A percentile compares a stretch with the other conserved stretches of the same genome.
These are phyloP conservation scores for Parazoanthus atlanticus DNA, from an alignment of 92 coral and sea anemone genomes.

Conservation along the genomic window DNA sequence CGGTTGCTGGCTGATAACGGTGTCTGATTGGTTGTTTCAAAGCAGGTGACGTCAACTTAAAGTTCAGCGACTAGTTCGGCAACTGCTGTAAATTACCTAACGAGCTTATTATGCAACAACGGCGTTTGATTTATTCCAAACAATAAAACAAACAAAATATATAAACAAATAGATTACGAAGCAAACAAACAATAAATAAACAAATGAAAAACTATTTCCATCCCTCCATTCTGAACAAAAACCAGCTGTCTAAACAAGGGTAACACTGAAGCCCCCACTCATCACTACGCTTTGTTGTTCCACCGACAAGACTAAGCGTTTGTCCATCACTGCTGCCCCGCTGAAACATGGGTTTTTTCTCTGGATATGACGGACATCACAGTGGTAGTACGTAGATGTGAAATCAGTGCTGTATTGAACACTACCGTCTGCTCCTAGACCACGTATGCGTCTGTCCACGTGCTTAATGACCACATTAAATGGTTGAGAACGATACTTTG, in stretches of 20 bases:
- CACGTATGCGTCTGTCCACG: too few relatives aligned
- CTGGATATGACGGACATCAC: too few relatives aligned
- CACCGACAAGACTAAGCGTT: too few relatives aligned
- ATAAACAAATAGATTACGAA: neutral
- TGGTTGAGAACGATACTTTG: too few relatives aligned
- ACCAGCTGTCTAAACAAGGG: conserved; percentile 12
- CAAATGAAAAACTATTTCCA: neutral
- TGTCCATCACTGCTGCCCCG: too few relatives aligned
- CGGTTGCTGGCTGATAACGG: conserved; percentile 8
- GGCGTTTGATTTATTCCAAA: conserved; percentile 5
- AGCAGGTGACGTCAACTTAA: neutral
- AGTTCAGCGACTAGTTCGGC: neutral
- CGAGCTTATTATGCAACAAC: too few relatives aligned
- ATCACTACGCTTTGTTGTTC: conserved; percentile 7
- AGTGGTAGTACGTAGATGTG: too few relatives aligned
- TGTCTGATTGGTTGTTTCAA: neutral
- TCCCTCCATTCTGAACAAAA: neutral
- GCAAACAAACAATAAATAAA: neutral
- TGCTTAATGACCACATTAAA: too few relatives aligned
- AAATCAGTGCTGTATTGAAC: too few relatives aligned
- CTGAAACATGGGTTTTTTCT: too few relatives aligned
- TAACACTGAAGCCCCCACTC: conserved; percentile 13
- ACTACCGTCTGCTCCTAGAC: too few relatives aligned
- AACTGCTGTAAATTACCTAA: neutral
- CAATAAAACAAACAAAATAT: neutral